phyloP scores from a whole-genome alignment of 2,797 vertebrate genomes.

The Coracias cyanogaster region DNA sequence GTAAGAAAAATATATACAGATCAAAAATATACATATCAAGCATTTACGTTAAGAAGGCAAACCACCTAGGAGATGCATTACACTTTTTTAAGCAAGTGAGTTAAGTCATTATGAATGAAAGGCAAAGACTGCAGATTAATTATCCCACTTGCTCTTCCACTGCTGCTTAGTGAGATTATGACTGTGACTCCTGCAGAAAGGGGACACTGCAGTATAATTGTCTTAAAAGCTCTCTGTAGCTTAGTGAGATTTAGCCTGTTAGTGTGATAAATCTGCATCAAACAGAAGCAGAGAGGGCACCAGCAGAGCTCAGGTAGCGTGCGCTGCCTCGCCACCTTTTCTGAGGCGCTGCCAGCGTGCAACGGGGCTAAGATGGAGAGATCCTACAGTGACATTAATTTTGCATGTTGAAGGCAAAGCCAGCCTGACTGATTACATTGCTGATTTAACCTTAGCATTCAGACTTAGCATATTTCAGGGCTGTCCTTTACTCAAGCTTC shows the following conservation, averaged over 20 bases:
- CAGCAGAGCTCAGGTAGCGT: background rate
- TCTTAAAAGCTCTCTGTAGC: constrained; percentile 71
- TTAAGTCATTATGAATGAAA: constrained; percentile 48
- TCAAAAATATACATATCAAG: background rate
- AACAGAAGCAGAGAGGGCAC: constrained; percentile 7
- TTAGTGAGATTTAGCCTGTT: constrained; percentile 61
- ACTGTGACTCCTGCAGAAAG: constrained; percentile 33
- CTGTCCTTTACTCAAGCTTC: background rate
- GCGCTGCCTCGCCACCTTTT: background rate
- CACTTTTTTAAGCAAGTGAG: background rate
- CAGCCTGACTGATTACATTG: background rate
- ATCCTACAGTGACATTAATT: background rate
- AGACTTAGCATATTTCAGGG: background rate
- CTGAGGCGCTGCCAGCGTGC: background rate
- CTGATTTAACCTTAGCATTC: constrained; percentile 17
- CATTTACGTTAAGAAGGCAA: background rate
- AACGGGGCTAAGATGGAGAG: background rate
- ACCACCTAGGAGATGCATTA: background rate
- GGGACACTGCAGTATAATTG: constrained; percentile 60
- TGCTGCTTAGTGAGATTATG: constrained; percentile 29
- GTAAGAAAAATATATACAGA: background rate
- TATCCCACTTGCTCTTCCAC: constrained; percentile 28
- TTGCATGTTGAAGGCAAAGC: background rate
- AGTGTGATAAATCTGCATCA: constrained; percentile 39
- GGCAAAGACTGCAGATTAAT: constrained; percentile 57